Conservation (phyloP, 2,797 vertebrate genomes). For the Dallia pectoralis region DNA sequence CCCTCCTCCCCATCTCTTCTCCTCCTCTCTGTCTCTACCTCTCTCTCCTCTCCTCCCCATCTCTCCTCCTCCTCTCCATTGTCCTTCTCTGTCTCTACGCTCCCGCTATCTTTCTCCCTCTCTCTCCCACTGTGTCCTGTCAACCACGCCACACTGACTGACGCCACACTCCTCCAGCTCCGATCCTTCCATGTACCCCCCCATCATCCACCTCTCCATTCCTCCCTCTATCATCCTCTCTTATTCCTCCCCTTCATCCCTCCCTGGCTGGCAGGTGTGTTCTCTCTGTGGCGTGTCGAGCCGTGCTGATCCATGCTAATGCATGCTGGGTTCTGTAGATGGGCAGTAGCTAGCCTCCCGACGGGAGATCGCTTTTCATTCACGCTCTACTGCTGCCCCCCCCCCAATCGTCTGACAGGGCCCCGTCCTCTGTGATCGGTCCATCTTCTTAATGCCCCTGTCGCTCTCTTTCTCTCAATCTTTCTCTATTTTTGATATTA, state of each 20-base stretch:
- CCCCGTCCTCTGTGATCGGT: not conserved
- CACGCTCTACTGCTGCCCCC: conserved; percentile 42
- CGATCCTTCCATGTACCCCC: not conserved
- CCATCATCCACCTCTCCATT: not conserved
- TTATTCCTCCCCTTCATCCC: not conserved
- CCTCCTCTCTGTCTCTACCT: not conserved
- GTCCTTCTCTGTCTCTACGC: not conserved
- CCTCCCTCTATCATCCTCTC: not conserved
- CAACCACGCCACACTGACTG: conserved; percentile 7
- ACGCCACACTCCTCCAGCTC: conserved; percentile 9
- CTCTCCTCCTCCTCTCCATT: not conserved
- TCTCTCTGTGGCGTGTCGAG: conserved; percentile 56
- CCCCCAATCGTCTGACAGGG: conserved; percentile 27
- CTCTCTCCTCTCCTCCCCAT: not conserved
- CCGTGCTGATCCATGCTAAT: conserved; percentile 58
- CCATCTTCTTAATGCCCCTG: not conserved
- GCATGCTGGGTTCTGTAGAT: conserved; percentile 24
- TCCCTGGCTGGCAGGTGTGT: conserved; percentile 60
- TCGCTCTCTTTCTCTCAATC: conserved; percentile 1
- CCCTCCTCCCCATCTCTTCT: not conserved
- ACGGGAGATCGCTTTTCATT: conserved; percentile 54
- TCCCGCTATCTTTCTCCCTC: conserved; percentile 2
- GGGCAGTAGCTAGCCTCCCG: not conserved
- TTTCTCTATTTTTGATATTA: not conserved
- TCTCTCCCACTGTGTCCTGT: not conserved